Evolutionary conservation across 2,888 invertebrate genomes (phyloP).

Genomic region (Aphodius sticticus): DNA sequence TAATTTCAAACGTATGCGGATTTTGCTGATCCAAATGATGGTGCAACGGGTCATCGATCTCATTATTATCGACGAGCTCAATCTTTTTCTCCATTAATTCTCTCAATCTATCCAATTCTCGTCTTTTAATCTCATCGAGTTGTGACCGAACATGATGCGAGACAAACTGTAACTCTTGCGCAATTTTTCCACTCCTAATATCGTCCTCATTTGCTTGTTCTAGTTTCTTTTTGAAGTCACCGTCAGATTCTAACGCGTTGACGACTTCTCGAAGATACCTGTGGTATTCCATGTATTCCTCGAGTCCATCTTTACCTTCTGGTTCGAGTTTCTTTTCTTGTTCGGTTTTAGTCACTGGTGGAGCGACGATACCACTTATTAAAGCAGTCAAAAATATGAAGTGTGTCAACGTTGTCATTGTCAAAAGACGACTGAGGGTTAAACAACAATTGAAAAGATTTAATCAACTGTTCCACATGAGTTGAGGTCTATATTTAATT

Average conservation of each 20-base stretch:
- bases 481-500: not conserved
- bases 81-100: conserved; percentile 74
- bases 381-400: conserved; percentile 15
- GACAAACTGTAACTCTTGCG: conserved; percentile 88
- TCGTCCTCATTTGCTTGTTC: conserved; percentile 84
- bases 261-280: conserved; percentile 91
- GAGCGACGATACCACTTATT: conserved; percentile 54
- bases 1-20: conserved; percentile 92
- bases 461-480: not conserved
- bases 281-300: conserved; percentile 79
- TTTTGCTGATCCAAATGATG: conserved; percentile 90
- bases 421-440: not conserved
- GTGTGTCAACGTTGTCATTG: conserved; percentile 15
- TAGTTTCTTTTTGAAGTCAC: conserved; percentile 80
- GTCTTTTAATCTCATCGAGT: conserved; percentile 91
- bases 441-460: not conserved
- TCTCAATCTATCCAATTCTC: conserved; percentile 84
- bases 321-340: conserved; percentile 47
- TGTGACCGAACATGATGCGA: conserved; percentile 86
- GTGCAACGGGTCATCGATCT: conserved; percentile 64
- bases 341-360: conserved; percentile 59
- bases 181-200: conserved; percentile 89
- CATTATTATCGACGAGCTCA: conserved; percentile 68
- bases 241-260: conserved; percentile 87
- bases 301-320: conserved; percentile 53